Percentiles rank a stretch among this genome's conserved stretches.
phyloP scores from a whole-genome alignment of 2,888 invertebrate genomes.

The Rhagium mordax region DNA sequence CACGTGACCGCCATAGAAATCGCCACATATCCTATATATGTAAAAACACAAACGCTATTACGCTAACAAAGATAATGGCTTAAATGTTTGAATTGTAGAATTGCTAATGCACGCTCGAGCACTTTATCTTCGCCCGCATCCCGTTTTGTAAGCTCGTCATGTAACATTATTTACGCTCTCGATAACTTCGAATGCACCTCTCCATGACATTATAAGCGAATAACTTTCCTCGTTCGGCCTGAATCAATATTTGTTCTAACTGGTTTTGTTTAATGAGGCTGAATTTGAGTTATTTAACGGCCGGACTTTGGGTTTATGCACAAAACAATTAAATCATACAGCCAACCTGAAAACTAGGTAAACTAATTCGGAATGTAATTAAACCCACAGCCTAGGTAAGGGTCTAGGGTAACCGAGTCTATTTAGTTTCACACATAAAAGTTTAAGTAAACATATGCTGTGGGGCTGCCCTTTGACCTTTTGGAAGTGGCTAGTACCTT shows the following conservation, averaged over 20 bases:
- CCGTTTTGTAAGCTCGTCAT: slow-evolving; percentile 15
- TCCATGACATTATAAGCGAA: slow-evolving; percentile 5
- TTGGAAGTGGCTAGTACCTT: no score
- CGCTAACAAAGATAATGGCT: slow-evolving; percentile 38
- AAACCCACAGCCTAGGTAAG: background rate
- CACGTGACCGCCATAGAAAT: slow-evolving; percentile 31
- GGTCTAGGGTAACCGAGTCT: no score
- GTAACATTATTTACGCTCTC: slow-evolving; percentile 29
- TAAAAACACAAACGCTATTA: slow-evolving; percentile 22
- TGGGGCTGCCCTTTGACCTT: no score
- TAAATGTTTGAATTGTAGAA: slow-evolving; percentile 36
- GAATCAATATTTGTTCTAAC: background rate
- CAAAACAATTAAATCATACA: background rate
- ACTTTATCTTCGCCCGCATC: slow-evolving; percentile 34
- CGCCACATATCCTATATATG: slow-evolving; percentile 1
- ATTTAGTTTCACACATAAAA: no score
- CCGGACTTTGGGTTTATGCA: background rate
- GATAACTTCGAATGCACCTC: slow-evolving; percentile 13
- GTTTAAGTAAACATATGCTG: no score
- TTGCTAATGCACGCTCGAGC: slow-evolving; percentile 17
- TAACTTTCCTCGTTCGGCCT: background rate
- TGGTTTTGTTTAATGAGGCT: background rate
- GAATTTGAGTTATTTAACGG: background rate
- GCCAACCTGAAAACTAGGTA: background rate
- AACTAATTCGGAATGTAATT: background rate